phyloP scores from a whole-genome alignment of 2,797 vertebrate genomes.

The Toxotes lorentzi region DNA sequence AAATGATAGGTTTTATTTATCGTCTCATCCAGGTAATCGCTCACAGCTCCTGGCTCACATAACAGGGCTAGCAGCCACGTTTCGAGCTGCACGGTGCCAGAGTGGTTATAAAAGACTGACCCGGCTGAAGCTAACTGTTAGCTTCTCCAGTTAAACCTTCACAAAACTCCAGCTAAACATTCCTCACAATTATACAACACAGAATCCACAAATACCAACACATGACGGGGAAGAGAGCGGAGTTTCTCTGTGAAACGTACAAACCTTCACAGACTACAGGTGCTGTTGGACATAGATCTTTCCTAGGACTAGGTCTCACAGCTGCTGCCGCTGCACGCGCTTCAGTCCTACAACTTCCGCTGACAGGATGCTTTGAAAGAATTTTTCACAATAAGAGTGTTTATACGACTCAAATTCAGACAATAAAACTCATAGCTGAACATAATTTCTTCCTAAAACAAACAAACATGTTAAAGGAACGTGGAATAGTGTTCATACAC shows the following conservation, averaged over 20 bases:
- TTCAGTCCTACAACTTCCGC: not conserved
- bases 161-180: not conserved
- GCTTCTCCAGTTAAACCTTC: constrained; percentile 2
- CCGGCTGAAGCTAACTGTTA: constrained; percentile 23
- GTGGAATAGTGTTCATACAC: too few relatives aligned
- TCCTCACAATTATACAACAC: too few relatives aligned
- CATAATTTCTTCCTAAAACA: too few relatives aligned
- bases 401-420: too few relatives aligned
- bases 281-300: not conserved
- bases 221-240: too few relatives aligned
- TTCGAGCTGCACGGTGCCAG: not conserved
- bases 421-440: too few relatives aligned
- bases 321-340: not conserved
- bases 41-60: not conserved
- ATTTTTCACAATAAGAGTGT: too few relatives aligned
- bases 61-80: not conserved
- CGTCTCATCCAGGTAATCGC: not conserved
- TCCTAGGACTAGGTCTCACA: not conserved
- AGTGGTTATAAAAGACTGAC: not conserved
- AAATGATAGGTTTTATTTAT: too few relatives aligned
- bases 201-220: not conserved
- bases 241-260: fast-evolving
- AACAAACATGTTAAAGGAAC: too few relatives aligned
- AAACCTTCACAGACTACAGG: not conserved
- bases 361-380: not conserved